Conservation (phyloP, 2,113 vertebrate genomes). For the Columba janthina region DNA sequence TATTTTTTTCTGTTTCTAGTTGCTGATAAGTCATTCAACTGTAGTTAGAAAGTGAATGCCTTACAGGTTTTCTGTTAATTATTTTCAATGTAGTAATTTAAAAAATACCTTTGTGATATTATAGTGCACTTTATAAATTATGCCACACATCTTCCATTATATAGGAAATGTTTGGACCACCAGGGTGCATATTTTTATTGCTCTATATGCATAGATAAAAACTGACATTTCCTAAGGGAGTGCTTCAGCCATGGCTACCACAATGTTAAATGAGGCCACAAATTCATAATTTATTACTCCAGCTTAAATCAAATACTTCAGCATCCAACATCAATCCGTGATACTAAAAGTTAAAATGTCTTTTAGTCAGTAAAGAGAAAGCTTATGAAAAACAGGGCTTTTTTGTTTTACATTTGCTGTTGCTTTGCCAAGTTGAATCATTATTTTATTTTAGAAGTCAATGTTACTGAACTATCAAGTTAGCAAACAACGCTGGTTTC, state of each 20-base stretch:
- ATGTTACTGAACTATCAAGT: neutral
- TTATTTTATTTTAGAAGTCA: neutral
- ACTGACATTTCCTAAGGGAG: constrained; percentile 24
- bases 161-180: constrained; percentile 1
- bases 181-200: constrained; percentile 26
- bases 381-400: neutral
- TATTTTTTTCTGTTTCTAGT: neutral
- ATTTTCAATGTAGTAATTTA: constrained; percentile 22
- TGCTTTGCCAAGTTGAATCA: neutral
- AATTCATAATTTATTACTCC: constrained; percentile 52
- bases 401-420: neutral
- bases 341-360: neutral
- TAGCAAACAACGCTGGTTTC: neutral
- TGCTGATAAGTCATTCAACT: neutral
- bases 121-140: constrained; percentile 7
- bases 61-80: constrained; percentile 30
- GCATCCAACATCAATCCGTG: neutral
- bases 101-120: constrained; percentile 27
- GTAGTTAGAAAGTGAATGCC: neutral
- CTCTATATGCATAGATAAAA: constrained; percentile 7
- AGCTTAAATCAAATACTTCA: constrained; percentile 29
- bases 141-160: neutral
- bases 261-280: constrained; percentile 42
- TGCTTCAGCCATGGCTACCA: neutral
- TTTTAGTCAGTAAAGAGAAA: neutral